Percentiles rank a stretch among this genome's conserved stretches.
These are phyloP conservation scores for Parasteatoda tepidariorum DNA, from an alignment of 1,140 invertebrate species.

Conservation along the genomic window DNA sequence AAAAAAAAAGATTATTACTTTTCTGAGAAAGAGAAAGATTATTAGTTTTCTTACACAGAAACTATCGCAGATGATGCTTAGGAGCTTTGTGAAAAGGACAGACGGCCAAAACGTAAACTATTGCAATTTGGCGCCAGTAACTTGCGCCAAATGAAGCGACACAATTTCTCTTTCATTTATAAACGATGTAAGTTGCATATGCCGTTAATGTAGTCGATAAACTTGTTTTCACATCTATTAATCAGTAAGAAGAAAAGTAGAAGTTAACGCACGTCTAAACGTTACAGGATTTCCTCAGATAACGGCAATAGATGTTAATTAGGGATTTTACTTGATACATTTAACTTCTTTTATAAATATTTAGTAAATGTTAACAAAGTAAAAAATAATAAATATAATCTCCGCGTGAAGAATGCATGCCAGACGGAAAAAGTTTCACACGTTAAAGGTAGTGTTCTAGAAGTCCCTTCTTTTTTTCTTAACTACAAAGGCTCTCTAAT, in stretches of 20 bases:
- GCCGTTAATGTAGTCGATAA: constrained; percentile 51
- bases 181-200: constrained; percentile 15
- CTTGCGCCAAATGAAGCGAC: constrained; percentile 1
- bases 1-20: not conserved
- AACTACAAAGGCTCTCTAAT: no score
- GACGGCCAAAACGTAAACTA: not conserved
- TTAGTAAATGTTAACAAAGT: no score
- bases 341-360: no score
- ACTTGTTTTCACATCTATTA: constrained; percentile 26
- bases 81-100: not conserved
- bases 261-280: not conserved
- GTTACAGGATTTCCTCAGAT: not conserved
- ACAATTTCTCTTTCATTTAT: constrained; percentile 5
- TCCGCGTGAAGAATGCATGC: no score
- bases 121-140: not conserved
- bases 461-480: no score
- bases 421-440: no score
- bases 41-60: no score
- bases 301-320: not conserved
- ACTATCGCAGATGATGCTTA: not conserved
- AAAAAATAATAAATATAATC: no score
- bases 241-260: not conserved
- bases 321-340: no score
- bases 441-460: no score
- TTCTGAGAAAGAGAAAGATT: not conserved